Base-by-base conservation (phyloP, 2,797 vertebrate species). In the Lithobates pipiens region DNA sequence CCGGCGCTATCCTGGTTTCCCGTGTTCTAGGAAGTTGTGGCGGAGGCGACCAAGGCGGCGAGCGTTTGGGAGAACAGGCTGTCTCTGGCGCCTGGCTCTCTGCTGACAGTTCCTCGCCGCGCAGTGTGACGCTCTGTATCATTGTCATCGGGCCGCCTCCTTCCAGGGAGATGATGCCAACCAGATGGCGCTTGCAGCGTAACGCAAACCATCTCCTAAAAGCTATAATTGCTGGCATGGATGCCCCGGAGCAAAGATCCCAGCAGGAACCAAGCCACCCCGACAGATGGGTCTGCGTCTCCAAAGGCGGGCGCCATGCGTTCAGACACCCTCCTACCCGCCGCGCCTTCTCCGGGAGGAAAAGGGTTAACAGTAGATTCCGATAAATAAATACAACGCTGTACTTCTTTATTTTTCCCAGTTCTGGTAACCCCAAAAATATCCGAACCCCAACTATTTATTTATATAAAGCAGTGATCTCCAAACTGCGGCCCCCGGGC, bases 161-260 rank as follows among this genome's bases (percentile, higher is more conserved):
- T 73, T 82, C 72, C 34, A 57, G 76, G 77, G 54, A 83, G 65
- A 34, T 83, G 83, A 87, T 87, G 76, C 75, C 21, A 69, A 87
- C 57, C 85, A 87, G 85, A 87, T 87, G 85, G 85, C 46, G 61
- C 85, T 79, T 61, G 81, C 85, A 87, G 76, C 36, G 85, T 78
- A 79, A 83, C 76, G 54, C 61, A 87, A 87, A 87, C 85, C 85
- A 83, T 79, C 72, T 79, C 67, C 72, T 85, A 83, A 83, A 85
- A 78, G 76, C 71, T 86, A 76, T 90, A 89, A 88, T 90, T 89
- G 88, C 88, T 91, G 90, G 91, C 89, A 87, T 57, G 82, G 39
- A 0, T 69, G 88, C 57, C 86, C 87, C 6, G 78, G 77, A 89
- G 90, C 88, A 87, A 77, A 88, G 86, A 91, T 89, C 86, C 91